phyloP scores from a whole-genome alignment of 2,797 vertebrate species.

The Cyprinodon diabolis region DNA sequence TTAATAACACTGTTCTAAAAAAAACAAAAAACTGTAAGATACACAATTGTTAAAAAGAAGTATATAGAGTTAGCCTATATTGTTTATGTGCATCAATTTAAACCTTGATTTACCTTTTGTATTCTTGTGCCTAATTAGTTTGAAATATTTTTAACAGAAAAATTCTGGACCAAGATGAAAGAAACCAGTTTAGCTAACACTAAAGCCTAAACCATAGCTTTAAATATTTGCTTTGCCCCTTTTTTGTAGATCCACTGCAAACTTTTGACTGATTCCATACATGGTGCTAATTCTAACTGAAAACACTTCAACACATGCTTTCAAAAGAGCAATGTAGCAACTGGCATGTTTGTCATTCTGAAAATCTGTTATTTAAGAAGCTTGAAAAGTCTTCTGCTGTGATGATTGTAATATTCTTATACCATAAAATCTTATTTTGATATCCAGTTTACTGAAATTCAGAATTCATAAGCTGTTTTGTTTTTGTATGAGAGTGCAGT shows the following conservation, averaged over 20 bases:
- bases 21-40: conserved; percentile 1
- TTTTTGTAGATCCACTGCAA: not conserved
- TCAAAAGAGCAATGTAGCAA: not conserved
- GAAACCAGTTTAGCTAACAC: not conserved
- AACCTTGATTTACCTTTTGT: conserved; percentile 27
- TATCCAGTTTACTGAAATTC: conserved; percentile 21
- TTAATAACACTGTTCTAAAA: conserved; percentile 3
- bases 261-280: conserved; percentile 18
- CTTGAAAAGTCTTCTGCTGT: conserved; percentile 23
- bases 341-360: not conserved
- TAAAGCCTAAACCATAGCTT: not conserved
- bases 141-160: conserved; percentile 10
- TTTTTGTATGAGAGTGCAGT: not conserved
- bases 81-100: conserved; percentile 24
- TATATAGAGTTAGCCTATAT: not conserved
- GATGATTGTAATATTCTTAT: conserved; percentile 9
- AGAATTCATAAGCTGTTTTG: conserved; percentile 27
- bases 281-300: conserved; percentile 17
- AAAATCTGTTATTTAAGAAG: conserved; percentile 23
- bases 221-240: not conserved
- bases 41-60: conserved; percentile 2
- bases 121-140: conserved; percentile 1
- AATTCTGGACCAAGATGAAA: conserved; percentile 14
- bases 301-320: not conserved
- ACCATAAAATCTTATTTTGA: conserved; percentile 1